These are phyloP conservation scores for Epizoanthus ramosus DNA, from an alignment of 92 coral and sea anemone genomes.

Conservation along the genomic window DNA sequence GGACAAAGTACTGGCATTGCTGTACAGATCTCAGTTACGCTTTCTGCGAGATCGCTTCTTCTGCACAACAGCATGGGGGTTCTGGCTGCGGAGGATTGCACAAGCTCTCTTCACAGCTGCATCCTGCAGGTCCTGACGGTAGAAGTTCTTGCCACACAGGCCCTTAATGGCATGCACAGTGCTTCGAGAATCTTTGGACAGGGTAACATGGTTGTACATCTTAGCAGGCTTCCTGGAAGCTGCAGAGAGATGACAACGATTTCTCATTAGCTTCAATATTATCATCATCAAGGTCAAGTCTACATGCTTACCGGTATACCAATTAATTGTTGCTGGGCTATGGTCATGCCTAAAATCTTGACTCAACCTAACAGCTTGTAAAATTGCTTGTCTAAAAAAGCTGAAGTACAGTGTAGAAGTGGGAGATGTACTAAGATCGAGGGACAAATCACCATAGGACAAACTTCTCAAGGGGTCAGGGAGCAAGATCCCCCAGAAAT, in stretches of 20 bases:
- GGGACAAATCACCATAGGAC: no score
- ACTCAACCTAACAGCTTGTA: background rate
- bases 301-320: background rate
- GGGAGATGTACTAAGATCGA: no score
- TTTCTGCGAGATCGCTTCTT: constrained; percentile 97
- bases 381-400: no score
- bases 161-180: constrained; percentile 80
- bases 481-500: no score
- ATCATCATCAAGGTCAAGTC: no score
- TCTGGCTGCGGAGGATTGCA: constrained; percentile 94
- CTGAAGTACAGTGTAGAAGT: no score
- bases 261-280: no score
- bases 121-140: constrained; percentile 87
- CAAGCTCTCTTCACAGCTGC: constrained; percentile 91
- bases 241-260: constrained; percentile 24
- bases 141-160: constrained; percentile 77
- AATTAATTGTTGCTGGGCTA: no score
- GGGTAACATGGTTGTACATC: constrained; percentile 59
- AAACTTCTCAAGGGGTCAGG: no score
- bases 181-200: constrained; percentile 81
- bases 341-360: background rate
- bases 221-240: constrained; percentile 85
- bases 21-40: constrained; percentile 69
- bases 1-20: constrained; percentile 3
- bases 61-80: constrained; percentile 88